Percentiles rank a stretch among this genome's conserved stretches.
These are phyloP conservation scores for Lasioglossum figueresi DNA, from an alignment of 2,888 invertebrate species.

Conservation along the genomic window DNA sequence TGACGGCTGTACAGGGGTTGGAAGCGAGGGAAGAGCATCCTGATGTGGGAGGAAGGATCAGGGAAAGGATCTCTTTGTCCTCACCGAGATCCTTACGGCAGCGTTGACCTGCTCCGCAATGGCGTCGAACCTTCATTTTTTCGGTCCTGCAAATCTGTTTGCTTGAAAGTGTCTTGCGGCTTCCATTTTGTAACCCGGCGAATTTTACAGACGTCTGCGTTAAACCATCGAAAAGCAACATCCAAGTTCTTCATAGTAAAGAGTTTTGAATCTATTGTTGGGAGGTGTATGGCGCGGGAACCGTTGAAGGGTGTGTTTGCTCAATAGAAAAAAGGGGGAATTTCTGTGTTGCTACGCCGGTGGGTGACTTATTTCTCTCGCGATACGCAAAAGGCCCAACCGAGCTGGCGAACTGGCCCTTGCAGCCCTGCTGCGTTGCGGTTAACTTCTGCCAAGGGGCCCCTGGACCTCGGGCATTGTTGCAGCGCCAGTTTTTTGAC, in stretches of 20 bases:
- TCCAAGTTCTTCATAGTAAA: neutral
- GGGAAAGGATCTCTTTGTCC: conserved; percentile 75
- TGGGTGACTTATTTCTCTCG: conserved; percentile 75
- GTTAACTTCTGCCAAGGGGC: conserved; percentile 75
- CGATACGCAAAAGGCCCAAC: conserved; percentile 66
- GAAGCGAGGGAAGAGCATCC: conserved; percentile 38
- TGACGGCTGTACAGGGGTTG: conserved; percentile 57
- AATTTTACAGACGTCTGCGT: neutral
- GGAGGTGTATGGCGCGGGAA: neutral
- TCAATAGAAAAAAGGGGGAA: neutral
- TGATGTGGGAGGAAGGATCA: conserved; percentile 63
- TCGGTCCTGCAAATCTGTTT: neutral
- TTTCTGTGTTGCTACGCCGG: conserved; percentile 58
- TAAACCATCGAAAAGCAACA: neutral
- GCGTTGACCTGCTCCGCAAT: conserved; percentile 75
- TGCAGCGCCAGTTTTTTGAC: conserved; percentile 76
- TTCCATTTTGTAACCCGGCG: neutral
- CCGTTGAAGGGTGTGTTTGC: neutral
- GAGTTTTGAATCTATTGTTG: neutral
- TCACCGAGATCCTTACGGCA: conserved; percentile 71
- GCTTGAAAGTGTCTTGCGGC: too few species aligned
- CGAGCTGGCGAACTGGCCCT: conserved; percentile 71
- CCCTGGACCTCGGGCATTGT: conserved; percentile 70
- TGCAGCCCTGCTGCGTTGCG: conserved; percentile 73
- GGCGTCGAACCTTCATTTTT: conserved; percentile 63